Evolutionary conservation across 2,888 invertebrate species (phyloP).

Genomic region (Camptogramma bilineatum): DNA sequence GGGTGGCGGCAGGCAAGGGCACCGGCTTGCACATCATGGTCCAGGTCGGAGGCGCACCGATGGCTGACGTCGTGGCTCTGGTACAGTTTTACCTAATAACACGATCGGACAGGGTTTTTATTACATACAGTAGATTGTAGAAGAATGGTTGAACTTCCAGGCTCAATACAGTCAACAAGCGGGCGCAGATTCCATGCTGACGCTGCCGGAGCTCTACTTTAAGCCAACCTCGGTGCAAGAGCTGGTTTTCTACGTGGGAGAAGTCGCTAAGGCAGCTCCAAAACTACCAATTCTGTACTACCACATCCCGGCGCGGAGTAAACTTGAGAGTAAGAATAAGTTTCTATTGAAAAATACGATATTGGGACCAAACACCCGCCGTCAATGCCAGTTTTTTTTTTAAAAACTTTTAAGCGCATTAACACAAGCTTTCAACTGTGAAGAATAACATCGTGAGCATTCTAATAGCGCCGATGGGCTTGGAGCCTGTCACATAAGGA

Average conservation of each 20-base stretch:
- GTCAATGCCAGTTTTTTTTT: too few relatives aligned
- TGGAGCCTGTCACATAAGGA: too few relatives aligned
- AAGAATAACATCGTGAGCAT: too few relatives aligned
- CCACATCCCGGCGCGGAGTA: slow-evolving; percentile 91
- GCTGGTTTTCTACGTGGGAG: slow-evolving; percentile 87
- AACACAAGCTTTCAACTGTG: too few relatives aligned
- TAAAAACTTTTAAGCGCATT: too few relatives aligned
- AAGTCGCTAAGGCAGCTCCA: slow-evolving; percentile 89
- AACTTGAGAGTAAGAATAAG: slow-evolving; percentile 89
- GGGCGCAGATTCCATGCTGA: slow-evolving; percentile 88
- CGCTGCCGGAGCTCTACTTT: slow-evolving; percentile 91
- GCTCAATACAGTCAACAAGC: slow-evolving; percentile 88
- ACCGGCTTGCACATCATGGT: slow-evolving; percentile 89
- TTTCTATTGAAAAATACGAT: too few relatives aligned
- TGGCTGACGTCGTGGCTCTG: slow-evolving; percentile 89
- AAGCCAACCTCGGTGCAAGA: slow-evolving; percentile 87
- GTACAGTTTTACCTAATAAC: too few relatives aligned
- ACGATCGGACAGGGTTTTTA: too few relatives aligned
- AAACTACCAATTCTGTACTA: slow-evolving; percentile 93
- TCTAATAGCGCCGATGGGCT: too few relatives aligned
- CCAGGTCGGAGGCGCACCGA: slow-evolving; percentile 90
- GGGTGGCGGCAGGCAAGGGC: slow-evolving; percentile 86
- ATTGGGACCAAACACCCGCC: too few relatives aligned
- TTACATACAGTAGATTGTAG: too few relatives aligned
- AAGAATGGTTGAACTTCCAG: slow-evolving; percentile 67